phyloP scores from a whole-genome alignment of 2,888 invertebrate species.

The Aspidapion aeneum region DNA sequence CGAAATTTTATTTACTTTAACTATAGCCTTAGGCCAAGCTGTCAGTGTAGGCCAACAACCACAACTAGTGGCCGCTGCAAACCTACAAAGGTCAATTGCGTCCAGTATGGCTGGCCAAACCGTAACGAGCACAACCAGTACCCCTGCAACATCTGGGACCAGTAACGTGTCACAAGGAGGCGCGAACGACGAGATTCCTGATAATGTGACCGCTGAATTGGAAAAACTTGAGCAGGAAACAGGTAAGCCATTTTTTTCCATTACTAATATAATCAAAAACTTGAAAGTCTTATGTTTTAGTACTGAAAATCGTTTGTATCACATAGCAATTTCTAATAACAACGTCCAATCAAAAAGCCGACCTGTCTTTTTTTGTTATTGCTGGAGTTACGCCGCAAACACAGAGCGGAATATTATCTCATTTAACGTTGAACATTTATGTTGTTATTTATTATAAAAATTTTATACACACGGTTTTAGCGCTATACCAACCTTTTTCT shows the following conservation, averaged over 20 bases:
- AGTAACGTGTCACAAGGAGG: conserved; percentile 15
- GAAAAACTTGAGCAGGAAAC: conserved; percentile 68
- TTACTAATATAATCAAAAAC: too few species aligned
- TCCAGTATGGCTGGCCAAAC: background rate
- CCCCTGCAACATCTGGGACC: conserved; percentile 37
- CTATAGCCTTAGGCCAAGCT: background rate
- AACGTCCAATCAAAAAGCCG: too few species aligned
- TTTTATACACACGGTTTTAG: too few species aligned
- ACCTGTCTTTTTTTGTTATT: too few species aligned
- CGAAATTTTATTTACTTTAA: too few species aligned
- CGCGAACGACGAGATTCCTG: conserved; percentile 55
- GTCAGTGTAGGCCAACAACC: background rate
- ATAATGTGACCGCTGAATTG: conserved; percentile 64
- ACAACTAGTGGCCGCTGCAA: background rate
- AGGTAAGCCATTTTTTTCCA: conserved; percentile 42
- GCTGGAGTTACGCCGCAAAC: too few species aligned
- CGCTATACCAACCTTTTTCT: background rate
- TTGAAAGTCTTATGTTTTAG: too few species aligned
- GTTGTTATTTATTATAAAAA: too few species aligned
- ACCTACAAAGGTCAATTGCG: background rate
- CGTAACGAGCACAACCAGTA: conserved; percentile 11
- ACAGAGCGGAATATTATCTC: too few species aligned
- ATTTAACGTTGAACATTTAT: too few species aligned
- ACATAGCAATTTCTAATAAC: too few species aligned
- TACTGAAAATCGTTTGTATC: too few species aligned